A percentile compares a stretch with the other conserved stretches of the same genome.
phyloP scores from a whole-genome alignment of 2,113 vertebrate species.

The Brachypodius melanocephalos region DNA sequence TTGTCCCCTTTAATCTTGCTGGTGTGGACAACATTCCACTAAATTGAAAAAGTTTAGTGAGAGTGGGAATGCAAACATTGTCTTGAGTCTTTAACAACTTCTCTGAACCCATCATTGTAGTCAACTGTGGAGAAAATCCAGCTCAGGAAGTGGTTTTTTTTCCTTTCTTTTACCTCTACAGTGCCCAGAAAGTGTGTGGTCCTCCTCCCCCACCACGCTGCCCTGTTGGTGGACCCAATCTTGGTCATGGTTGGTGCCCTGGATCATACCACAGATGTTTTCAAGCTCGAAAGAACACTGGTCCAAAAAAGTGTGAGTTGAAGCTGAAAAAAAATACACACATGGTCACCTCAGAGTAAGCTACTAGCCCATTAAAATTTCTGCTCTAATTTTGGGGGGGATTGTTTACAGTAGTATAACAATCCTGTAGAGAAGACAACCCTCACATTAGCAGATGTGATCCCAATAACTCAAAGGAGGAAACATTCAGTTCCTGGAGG shows the following conservation, averaged over 20 bases:
- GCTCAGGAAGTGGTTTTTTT: not conserved
- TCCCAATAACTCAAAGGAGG: not conserved
- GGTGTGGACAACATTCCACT: not conserved
- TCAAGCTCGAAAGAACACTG: constrained; percentile 86
- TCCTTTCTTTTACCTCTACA: constrained; percentile 77
- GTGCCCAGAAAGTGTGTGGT: constrained; percentile 79
- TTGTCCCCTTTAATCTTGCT: not conserved
- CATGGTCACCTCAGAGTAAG: not conserved
- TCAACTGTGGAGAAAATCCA: not conserved
- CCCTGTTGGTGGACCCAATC: constrained; percentile 80
- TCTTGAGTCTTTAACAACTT: not conserved
- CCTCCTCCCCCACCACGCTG: constrained; percentile 29
- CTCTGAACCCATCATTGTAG: not conserved
- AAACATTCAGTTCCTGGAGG: not conserved
- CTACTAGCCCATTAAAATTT: not conserved
- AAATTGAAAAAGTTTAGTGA: not conserved
- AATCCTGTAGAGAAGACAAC: not conserved
- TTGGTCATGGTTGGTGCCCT: constrained; percentile 73
- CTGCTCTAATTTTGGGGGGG: rapidly evolving
- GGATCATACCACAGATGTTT: constrained; percentile 92
- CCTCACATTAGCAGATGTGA: rapidly evolving
- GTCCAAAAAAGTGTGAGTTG: constrained; percentile 85
- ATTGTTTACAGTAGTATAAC: not conserved
- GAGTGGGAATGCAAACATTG: not conserved
- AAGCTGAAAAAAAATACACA: constrained; percentile 61